These are phyloP conservation scores for Kryptopterus vitreolus DNA, from an alignment of 2,797 vertebrate genomes.

Conservation along the genomic window DNA sequence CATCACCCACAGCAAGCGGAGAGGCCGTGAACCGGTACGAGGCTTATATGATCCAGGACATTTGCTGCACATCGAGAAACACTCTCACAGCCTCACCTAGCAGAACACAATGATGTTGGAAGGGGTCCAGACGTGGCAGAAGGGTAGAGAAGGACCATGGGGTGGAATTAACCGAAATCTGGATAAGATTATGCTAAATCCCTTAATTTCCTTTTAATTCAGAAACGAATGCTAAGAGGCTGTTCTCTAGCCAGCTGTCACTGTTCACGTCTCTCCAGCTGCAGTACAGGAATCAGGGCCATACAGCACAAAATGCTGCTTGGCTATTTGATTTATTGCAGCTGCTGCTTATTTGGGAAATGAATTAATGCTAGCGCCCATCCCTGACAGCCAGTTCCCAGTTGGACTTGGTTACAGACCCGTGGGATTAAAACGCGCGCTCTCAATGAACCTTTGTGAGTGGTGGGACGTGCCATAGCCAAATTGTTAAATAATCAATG, in stretches of 20 bases:
- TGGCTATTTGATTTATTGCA: conserved; percentile 47
- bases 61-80: conserved; percentile 27
- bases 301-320: conserved; percentile 36
- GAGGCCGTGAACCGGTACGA: conserved; percentile 37
- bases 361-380: conserved; percentile 55
- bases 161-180: conserved; percentile 61
- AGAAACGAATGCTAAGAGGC: conserved; percentile 58
- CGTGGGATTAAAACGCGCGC: conserved; percentile 65
- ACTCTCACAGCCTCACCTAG: conserved; percentile 46
- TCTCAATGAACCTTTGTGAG: conserved; percentile 69
- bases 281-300: conserved; percentile 36
- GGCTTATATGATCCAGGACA: conserved; percentile 38
- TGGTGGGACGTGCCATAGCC: conserved; percentile 61
- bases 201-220: conserved; percentile 60
- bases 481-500: conserved; percentile 82
- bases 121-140: conserved; percentile 54
- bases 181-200: conserved; percentile 59
- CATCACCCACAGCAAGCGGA: conserved; percentile 30
- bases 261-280: conserved; percentile 56
- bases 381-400: conserved; percentile 56
- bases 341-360: conserved; percentile 48
- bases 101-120: conserved; percentile 51
- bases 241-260: conserved; percentile 60
- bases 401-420: conserved; percentile 62
- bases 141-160: conserved; percentile 51